phyloP scores from a whole-genome alignment of 2,888 invertebrate species.

The Thera britannica region DNA sequence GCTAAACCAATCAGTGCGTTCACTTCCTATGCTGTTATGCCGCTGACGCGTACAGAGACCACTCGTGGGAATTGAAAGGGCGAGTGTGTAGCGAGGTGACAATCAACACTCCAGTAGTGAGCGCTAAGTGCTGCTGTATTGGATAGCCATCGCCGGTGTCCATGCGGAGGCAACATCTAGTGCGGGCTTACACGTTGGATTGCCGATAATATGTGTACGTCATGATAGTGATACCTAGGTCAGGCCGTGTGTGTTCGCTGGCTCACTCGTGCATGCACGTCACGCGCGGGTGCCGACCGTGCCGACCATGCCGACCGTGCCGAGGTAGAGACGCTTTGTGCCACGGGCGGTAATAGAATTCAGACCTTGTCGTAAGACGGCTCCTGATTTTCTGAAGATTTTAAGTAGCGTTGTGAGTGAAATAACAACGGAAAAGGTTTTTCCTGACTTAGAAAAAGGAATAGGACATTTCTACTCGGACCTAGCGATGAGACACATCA shows the following conservation, averaged over 20 bases:
- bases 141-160: no score
- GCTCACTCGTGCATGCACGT: slow-evolving; percentile 11
- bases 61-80: no score
- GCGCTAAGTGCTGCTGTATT: no score
- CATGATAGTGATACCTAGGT: not conserved
- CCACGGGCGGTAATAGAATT: slow-evolving; percentile 13
- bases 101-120: no score
- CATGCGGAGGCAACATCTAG: no score
- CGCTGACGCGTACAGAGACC: not conserved
- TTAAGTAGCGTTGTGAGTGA: not conserved
- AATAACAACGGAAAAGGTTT: not conserved
- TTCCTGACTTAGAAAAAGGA: no score
- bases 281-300: slow-evolving; percentile 30
- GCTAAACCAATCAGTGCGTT: not conserved
- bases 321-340: slow-evolving; percentile 11
- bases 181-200: no score
- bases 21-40: not conserved
- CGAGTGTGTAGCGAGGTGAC: no score
- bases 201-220: no score
- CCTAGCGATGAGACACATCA: no score
- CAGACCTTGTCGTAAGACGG: slow-evolving; percentile 1
- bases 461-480: no score
- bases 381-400: not conserved
- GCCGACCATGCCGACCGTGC: slow-evolving; percentile 2
- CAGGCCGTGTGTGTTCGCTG: not conserved